These are phyloP conservation scores for Drosophila serrata DNA, from an alignment of 1,140 invertebrate species.

Conservation along the genomic window DNA sequence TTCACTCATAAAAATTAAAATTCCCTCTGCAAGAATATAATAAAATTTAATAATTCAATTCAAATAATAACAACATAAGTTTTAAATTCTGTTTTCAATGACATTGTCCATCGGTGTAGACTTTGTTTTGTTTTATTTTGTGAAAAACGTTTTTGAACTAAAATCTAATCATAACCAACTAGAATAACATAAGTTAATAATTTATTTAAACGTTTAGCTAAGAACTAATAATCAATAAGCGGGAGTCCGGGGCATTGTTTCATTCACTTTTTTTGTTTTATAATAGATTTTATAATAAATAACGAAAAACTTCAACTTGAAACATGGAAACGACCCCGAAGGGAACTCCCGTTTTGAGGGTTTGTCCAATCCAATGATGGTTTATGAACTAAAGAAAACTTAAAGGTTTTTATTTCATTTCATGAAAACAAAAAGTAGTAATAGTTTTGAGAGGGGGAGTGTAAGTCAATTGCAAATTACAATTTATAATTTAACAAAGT, in stretches of 20 bases:
- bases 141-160: slow-evolving; percentile 75
- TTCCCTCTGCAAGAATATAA: slow-evolving; percentile 9
- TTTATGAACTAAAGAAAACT: slow-evolving; percentile 71
- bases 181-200: slow-evolving; percentile 84
- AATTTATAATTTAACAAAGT: slow-evolving; percentile 49
- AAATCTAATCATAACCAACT: slow-evolving; percentile 75
- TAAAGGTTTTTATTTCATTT: slow-evolving; percentile 81
- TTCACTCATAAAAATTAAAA: not conserved
- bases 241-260: slow-evolving; percentile 43
- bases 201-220: slow-evolving; percentile 79
- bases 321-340: slow-evolving; percentile 55
- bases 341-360: slow-evolving; percentile 23
- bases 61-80: slow-evolving; percentile 30
- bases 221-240: slow-evolving; percentile 74
- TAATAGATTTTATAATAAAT: slow-evolving; percentile 68
- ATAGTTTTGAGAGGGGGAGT: slow-evolving; percentile 14
- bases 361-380: slow-evolving; percentile 45
- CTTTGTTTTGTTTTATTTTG: slow-evolving; percentile 69
- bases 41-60: not conserved
- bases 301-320: slow-evolving; percentile 83
- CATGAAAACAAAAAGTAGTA: slow-evolving; percentile 70
- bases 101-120: slow-evolving; percentile 54
- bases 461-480: slow-evolving; percentile 31
- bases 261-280: slow-evolving; percentile 4
- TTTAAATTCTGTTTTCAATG: slow-evolving; percentile 60